Base-by-base conservation (phyloP, 2,797 vertebrate species). In the Dendrocincla tyrannina region DNA sequence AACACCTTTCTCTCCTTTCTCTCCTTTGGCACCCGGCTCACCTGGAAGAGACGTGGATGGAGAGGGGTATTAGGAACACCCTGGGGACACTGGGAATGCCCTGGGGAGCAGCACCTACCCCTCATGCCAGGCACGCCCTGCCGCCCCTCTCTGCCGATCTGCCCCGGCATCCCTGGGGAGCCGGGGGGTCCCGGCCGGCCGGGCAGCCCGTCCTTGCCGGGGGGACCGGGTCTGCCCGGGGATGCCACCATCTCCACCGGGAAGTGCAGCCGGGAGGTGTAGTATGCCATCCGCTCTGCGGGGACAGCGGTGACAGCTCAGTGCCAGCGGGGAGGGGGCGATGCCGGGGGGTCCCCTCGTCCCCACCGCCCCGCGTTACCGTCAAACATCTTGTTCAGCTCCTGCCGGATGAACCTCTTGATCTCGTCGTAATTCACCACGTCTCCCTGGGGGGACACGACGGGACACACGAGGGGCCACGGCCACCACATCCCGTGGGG, bases 371-470 rank as follows among this genome's bases (percentile, higher is more conserved):
- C 72, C 3, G 0, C 1, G 2, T 33, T 97, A 99, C 99, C 99
- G 23, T 99, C 99, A 97, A 99, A 99, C 96, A 99, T 98, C 97
- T 99, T 99, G 93, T 98, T 98, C 91, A 99, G 98, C 97, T 99
- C 99, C 97, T 99, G 99, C 68, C 98, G 98, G 97, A 99, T 99
- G 98, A 99, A 99, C 96, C 98, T 98, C 97, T 98, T 99, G 98
- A 99, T 98, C 93, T 99, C 99, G 70, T 99, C 99, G 18, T 99
- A 99, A 97, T 99, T 99, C 81, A 99, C 98, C 32, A 94, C 97
- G 66, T 98, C 98, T 53, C 98, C 99, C 99, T 99, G 74, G 75
- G 80, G 83, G 59, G 53, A 68, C 28, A 13, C 1, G 67, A 76
- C 70, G 76, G 55, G 62, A 23, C 50, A 7, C 30, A 7, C 1